Evolutionary conservation across 2,797 vertebrate species (phyloP).

Genomic region (Coregonus sp.): DNA sequence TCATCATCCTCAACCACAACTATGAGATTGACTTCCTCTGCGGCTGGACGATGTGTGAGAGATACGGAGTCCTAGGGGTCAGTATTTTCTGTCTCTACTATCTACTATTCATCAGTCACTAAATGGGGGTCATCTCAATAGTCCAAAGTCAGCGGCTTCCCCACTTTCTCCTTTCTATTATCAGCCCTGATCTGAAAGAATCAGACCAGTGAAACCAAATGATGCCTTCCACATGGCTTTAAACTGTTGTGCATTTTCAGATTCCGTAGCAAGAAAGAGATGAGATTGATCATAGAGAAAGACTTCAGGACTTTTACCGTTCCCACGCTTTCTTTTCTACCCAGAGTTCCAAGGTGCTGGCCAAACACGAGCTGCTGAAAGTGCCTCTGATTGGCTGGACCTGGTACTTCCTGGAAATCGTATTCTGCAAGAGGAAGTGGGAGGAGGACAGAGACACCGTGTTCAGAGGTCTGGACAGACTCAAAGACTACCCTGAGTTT

Average conservation of each 20-base stretch:
- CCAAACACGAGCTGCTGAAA: constrained; percentile 92
- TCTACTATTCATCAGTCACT: neutral
- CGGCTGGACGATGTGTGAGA: constrained; percentile 98
- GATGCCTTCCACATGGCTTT: neutral
- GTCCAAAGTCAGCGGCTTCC: neutral
- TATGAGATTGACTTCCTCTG: constrained; percentile 99
- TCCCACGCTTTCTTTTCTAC: neutral
- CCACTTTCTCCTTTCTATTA: neutral
- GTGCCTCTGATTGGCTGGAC: constrained; percentile 98
- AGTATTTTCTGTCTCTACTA: constrained; percentile 47
- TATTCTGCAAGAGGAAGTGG: constrained; percentile 98
- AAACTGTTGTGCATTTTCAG: neutral
- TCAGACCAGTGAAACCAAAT: neutral
- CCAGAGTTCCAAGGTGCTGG: constrained; percentile 97
- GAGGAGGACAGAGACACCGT: constrained; percentile 93
- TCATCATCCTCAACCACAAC: constrained; percentile 98
- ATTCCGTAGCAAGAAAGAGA: neutral
- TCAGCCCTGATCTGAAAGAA: neutral
- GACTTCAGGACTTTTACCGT: neutral
- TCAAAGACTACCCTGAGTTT: constrained; percentile 92
- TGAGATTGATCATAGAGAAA: neutral
- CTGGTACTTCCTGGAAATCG: constrained; percentile 98
- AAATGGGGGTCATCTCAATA: neutral
- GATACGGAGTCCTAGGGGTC: constrained; percentile 93
- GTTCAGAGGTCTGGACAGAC: constrained; percentile 78